Evolutionary conservation across 2,797 vertebrate genomes (phyloP).

Genomic region (Labroides dimidiatus): DNA sequence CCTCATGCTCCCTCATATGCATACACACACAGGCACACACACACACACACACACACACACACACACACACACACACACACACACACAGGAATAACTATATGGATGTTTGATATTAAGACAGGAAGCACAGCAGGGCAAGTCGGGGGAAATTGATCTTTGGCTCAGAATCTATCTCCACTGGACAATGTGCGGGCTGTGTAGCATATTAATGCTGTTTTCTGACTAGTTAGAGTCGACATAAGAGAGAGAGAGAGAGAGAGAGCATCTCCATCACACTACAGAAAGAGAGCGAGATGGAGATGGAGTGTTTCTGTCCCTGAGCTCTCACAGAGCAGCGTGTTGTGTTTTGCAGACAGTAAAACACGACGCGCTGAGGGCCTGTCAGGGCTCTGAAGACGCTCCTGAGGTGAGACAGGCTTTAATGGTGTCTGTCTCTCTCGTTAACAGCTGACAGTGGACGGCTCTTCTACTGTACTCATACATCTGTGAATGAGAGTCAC

Average conservation of each 20-base stretch:
- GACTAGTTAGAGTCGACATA: constrained; percentile 63
- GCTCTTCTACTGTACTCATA: neutral
- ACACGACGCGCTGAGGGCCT: neutral
- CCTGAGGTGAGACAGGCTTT: constrained; percentile 13
- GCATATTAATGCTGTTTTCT: constrained; percentile 68
- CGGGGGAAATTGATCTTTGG: constrained; percentile 67
- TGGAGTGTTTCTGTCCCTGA: constrained; percentile 13
- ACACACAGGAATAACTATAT: constrained; percentile 24
- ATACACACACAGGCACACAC: constrained; percentile 2
- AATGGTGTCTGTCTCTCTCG: neutral
- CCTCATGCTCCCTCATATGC: constrained; percentile 19
- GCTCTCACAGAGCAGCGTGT: constrained; percentile 13
- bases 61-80: neutral
- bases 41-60: neutral
- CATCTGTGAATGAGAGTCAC: neutral
- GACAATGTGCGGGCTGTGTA: constrained; percentile 48
- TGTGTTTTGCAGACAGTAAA: constrained; percentile 20
- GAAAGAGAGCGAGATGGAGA: constrained; percentile 24
- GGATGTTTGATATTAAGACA: constrained; percentile 47
- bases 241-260: constrained; percentile 46
- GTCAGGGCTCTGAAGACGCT: constrained; percentile 3
- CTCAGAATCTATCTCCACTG: constrained; percentile 62
- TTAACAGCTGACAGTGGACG: neutral
- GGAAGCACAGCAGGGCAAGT: constrained; percentile 31
- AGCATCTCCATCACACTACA: constrained; percentile 57